Evolutionary conservation across 2,797 vertebrate genomes (phyloP).

Genomic region (Gambelia wislizenii): DNA sequence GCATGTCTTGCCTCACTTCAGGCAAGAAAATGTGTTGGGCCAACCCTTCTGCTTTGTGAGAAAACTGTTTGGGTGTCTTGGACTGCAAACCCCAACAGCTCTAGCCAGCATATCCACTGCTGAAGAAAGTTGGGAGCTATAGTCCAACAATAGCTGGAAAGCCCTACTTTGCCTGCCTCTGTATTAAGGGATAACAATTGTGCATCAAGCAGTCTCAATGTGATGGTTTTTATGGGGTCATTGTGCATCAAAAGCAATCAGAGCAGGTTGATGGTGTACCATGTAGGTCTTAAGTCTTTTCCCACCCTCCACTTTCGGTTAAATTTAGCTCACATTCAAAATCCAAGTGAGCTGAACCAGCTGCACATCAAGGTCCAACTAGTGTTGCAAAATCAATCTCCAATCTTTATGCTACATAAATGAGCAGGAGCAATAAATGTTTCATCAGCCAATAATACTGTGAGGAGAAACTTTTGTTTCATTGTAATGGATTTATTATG

Average conservation of each 20-base stretch:
- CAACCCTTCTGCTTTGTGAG: not conserved
- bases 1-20: not conserved
- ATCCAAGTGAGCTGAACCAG: slow-evolving; percentile 30
- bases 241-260: not conserved
- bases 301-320: not conserved
- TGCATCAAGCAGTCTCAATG: not conserved
- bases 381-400: slow-evolving; percentile 23
- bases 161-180: not conserved
- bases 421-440: slow-evolving; percentile 29
- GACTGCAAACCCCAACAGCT: not conserved
- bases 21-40: not conserved
- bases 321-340: slow-evolving; percentile 35
- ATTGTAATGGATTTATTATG: slow-evolving; percentile 19
- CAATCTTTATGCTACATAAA: slow-evolving; percentile 53
- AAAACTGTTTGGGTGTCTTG: not conserved
- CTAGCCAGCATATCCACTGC: too few relatives aligned
- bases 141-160: not conserved
- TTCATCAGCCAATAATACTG: slow-evolving; percentile 22
- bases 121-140: too few relatives aligned
- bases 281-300: not conserved
- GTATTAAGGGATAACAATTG: not conserved
- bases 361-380: slow-evolving; percentile 47
- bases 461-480: slow-evolving; percentile 16
- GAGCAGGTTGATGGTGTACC: not conserved
- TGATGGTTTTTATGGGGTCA: not conserved